These are phyloP conservation scores for Myiozetetes cayanensis DNA, from an alignment of 2,113 vertebrate species.

Conservation along the genomic window DNA sequence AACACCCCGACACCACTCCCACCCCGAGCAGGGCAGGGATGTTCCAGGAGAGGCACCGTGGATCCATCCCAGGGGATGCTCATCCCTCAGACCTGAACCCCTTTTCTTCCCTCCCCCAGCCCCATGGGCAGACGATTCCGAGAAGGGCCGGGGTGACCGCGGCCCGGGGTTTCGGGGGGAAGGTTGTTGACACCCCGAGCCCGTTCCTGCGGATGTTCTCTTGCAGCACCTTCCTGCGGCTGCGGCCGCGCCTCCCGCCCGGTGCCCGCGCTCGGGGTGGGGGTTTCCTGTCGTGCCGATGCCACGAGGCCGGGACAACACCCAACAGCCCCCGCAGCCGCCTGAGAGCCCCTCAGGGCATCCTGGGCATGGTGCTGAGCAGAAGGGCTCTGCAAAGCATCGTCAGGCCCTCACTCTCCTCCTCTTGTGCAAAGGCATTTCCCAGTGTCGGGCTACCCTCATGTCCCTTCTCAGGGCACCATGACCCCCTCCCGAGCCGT, in stretches of 20 bases:
- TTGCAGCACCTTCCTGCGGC: constrained; percentile 49
- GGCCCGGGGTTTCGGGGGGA: not conserved
- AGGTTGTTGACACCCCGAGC: not conserved
- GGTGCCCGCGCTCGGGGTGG: not conserved
- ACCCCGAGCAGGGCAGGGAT: not conserved
- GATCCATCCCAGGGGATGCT: not conserved
- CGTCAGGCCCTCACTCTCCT: not conserved
- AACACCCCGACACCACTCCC: accelerated
- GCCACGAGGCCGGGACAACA: no score
- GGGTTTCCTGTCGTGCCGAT: not conserved
- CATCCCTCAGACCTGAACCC: not conserved
- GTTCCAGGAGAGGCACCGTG: not conserved
- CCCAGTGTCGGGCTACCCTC: not conserved
- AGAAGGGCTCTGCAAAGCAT: accelerated
- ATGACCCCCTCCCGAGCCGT: not conserved
- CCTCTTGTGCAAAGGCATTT: accelerated
- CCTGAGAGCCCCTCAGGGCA: not conserved
- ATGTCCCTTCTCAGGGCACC: not conserved
- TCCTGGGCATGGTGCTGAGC: accelerated
- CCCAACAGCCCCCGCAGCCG: not conserved
- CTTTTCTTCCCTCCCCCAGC: not conserved
- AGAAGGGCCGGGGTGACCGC: not conserved
- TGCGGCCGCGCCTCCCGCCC: not conserved
- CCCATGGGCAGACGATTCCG: accelerated
- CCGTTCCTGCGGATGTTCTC: constrained; percentile 28